These are phyloP conservation scores for Drosophila erecta DNA, from an alignment of 1,140 invertebrate species.

Conservation along the genomic window DNA sequence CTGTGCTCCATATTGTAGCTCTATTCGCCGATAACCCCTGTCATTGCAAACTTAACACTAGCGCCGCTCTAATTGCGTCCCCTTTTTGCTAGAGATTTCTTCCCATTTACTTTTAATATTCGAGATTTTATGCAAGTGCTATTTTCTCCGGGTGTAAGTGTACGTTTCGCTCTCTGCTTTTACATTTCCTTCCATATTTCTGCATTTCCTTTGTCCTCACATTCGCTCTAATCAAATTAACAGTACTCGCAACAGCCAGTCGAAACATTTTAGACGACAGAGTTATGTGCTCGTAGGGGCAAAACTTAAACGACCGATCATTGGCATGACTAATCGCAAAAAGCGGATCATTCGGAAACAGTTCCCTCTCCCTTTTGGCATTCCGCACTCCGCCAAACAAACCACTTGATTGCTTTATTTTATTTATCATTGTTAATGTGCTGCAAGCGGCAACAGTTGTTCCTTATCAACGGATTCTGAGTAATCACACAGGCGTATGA, in stretches of 20 bases:
- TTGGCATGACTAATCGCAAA: slow-evolving; percentile 36
- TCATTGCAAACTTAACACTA: slow-evolving; percentile 36
- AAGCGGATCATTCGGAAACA: slow-evolving; percentile 4
- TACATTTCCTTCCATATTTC: slow-evolving; percentile 3
- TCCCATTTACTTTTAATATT: no score
- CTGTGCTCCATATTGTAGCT: slow-evolving; percentile 5
- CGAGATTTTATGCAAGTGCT: no score
- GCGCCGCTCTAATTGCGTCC: slow-evolving; percentile 18
- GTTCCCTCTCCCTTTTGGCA: slow-evolving; percentile 12
- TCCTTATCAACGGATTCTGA: slow-evolving; percentile 27
- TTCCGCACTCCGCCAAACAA: not conserved
- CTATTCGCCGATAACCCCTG: slow-evolving; percentile 35
- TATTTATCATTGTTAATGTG: slow-evolving; percentile 14
- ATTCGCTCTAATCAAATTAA: slow-evolving; percentile 65
- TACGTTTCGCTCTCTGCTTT: slow-evolving; percentile 15
- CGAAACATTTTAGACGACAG: slow-evolving; percentile 16
- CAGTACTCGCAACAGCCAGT: slow-evolving; percentile 6
- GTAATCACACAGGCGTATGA: slow-evolving; percentile 12
- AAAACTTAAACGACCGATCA: slow-evolving; percentile 13
- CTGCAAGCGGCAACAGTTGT: slow-evolving; percentile 16
- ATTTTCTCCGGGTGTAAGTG: slow-evolving; percentile 15
- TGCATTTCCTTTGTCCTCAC: slow-evolving; percentile 40
- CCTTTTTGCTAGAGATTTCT: not conserved
- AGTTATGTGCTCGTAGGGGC: slow-evolving; percentile 9
- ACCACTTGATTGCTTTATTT: slow-evolving; percentile 4